These are phyloP conservation scores for Proterorhinus semilunaris DNA, from an alignment of 2,113 vertebrate genomes.

Conservation along the genomic window DNA sequence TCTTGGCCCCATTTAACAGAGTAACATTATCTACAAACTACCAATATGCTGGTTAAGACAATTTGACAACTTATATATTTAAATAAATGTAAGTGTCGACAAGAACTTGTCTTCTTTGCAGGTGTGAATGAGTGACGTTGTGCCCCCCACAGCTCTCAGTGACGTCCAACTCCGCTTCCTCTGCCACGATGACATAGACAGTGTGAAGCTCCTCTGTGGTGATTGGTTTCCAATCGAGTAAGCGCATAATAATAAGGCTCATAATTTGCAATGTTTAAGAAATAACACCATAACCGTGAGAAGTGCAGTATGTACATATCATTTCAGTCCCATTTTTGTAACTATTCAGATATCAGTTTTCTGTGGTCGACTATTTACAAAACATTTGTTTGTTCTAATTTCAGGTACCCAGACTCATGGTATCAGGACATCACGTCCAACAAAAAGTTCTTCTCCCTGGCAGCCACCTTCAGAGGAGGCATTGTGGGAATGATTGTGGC, in stretches of 20 bases:
- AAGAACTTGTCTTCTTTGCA: constrained; percentile 49
- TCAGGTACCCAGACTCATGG: constrained; percentile 99
- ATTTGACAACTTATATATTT: too few relatives aligned
- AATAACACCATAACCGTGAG: neutral
- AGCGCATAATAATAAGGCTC: constrained; percentile 58
- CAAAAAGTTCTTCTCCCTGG: constrained; percentile 99
- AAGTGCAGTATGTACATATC: neutral
- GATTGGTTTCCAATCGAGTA: constrained; percentile 99
- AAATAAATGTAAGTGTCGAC: too few relatives aligned
- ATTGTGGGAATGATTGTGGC: constrained; percentile 99
- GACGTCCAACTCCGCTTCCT: constrained; percentile 97
- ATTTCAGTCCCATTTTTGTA: neutral
- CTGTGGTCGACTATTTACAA: neutral
- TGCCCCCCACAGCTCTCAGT: constrained; percentile 88
- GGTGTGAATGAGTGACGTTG: constrained; percentile 99
- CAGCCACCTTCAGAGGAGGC: constrained; percentile 90
- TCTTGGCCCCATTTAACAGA: too few relatives aligned
- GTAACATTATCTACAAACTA: too few relatives aligned
- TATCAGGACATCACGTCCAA: constrained; percentile 99
- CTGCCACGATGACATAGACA: constrained; percentile 99
- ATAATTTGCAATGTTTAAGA: neutral
- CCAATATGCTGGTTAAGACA: too few relatives aligned
- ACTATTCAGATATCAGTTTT: neutral
- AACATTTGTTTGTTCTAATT: constrained; percentile 5
- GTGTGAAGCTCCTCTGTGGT: constrained; percentile 92